phyloP scores from a whole-genome alignment of 2,113 vertebrate genomes.

The Crypturellus undulatus region DNA sequence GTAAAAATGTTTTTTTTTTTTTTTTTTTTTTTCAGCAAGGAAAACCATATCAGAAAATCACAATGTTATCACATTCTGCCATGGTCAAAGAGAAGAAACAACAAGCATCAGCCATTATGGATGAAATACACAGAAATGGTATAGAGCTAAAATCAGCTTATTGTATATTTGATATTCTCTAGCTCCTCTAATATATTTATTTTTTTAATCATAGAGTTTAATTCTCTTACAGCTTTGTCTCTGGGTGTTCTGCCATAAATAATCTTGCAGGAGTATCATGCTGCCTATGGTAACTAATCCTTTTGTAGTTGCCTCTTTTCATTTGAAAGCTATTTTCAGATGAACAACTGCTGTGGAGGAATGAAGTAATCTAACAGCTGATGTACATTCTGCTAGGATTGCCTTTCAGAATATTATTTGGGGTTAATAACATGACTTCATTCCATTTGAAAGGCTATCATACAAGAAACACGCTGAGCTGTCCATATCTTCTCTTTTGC shows the following conservation, averaged over 20 bases:
- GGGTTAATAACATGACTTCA: constrained; percentile 74
- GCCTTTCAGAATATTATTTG: constrained; percentile 79
- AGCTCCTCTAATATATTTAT: not conserved
- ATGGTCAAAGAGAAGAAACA: constrained; percentile 90
- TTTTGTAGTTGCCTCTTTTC: constrained; percentile 88
- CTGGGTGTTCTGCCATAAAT: constrained; percentile 80
- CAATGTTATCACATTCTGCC: constrained; percentile 86
- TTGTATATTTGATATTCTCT: constrained; percentile 13
- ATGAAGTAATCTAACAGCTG: constrained; percentile 90
- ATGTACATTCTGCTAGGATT: constrained; percentile 84
- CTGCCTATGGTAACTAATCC: constrained; percentile 85
- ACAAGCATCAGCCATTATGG: constrained; percentile 92
- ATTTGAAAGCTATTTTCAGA: constrained; percentile 91
- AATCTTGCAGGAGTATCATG: constrained; percentile 79
- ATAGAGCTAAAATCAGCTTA: constrained; percentile 69
- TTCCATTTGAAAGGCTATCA: constrained; percentile 46
- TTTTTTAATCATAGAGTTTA: constrained; percentile 65
- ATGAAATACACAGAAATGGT: constrained; percentile 89
- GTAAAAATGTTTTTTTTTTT: constrained; percentile 75
- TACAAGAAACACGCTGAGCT: constrained; percentile 2
- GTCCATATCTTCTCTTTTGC: not conserved
- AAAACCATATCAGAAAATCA: constrained; percentile 57
- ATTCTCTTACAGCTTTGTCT: constrained; percentile 61
- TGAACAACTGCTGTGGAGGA: constrained; percentile 86
- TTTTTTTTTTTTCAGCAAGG: constrained; percentile 73